Conservation (phyloP, 2,113 vertebrate genomes). For the Hemibagrus wyckioides region DNA sequence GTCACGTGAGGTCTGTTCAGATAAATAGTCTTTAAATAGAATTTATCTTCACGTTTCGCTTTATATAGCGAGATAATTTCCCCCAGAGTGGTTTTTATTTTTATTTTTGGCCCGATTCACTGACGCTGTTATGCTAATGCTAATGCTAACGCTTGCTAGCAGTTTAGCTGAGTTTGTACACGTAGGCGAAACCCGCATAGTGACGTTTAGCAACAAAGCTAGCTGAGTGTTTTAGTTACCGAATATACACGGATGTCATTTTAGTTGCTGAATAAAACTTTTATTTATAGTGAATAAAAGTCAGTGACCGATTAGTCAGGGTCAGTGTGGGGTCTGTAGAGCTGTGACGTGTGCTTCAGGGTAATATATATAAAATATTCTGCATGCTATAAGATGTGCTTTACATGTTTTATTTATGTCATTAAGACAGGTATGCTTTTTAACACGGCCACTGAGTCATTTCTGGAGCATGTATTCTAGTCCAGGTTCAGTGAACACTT, state of each 20-base stretch:
- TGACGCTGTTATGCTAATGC: background rate
- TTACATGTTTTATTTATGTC: background rate
- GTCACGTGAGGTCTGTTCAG: background rate
- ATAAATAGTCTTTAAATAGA: too few relatives aligned
- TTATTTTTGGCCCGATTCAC: too few relatives aligned
- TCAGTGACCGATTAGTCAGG: too few relatives aligned
- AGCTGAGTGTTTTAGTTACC: background rate
- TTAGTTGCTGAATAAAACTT: too few relatives aligned
- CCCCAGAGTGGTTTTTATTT: too few relatives aligned
- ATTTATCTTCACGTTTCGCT: background rate
- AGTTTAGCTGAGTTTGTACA: slow-evolving; percentile 44
- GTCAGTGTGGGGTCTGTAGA: background rate
- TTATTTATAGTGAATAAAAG: too few relatives aligned
- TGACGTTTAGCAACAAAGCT: background rate
- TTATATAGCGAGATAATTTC: background rate
- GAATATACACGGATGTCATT: background rate
- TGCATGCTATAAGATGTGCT: background rate
- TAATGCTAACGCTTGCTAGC: background rate
- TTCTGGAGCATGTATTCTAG: background rate
- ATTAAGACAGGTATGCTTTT: accelerated
- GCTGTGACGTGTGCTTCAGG: background rate
- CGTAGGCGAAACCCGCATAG: slow-evolving; percentile 50
- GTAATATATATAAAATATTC: accelerated
- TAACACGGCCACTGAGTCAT: background rate
- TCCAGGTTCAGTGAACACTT: background rate